Percentiles rank a stretch among this genome's conserved stretches.
Evolutionary conservation across 2,113 vertebrate species (phyloP).

Genomic region (Macquaria ambigua): DNA sequence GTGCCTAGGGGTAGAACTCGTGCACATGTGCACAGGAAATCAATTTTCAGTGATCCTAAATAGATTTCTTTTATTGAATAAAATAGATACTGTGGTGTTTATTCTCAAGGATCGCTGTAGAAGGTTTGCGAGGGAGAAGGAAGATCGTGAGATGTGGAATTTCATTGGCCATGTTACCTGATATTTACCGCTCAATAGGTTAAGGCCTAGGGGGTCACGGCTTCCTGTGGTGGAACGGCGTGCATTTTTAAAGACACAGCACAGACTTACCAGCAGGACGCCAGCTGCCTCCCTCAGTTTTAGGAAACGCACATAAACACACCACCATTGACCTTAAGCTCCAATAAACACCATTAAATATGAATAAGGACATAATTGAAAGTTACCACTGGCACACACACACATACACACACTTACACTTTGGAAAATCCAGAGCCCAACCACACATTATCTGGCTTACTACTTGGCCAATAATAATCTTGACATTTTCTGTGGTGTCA

Average conservation of each 20-base stretch:
- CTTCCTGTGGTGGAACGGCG: constrained; percentile 72
- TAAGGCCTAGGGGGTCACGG: constrained; percentile 76
- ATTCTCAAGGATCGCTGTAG: constrained; percentile 13
- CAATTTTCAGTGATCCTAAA: constrained; percentile 16
- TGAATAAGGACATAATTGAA: constrained; percentile 88
- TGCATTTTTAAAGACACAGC: constrained; percentile 85
- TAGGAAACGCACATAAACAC: constrained; percentile 80
- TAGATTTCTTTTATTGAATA: constrained; percentile 44
- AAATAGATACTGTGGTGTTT: constrained; percentile 12
- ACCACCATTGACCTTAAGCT: constrained; percentile 83
- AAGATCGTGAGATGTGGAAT: constrained; percentile 41
- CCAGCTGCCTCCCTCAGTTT: constrained; percentile 69
- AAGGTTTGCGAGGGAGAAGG: constrained; percentile 43
- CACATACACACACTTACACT: constrained; percentile 1
- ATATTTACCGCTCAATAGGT: constrained; percentile 87
- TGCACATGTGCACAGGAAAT: constrained; percentile 21
- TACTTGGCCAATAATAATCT: constrained; percentile 63
- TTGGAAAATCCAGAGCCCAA: constrained; percentile 46
- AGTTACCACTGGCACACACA: constrained; percentile 76
- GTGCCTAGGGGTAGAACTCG: not conserved
- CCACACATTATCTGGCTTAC: constrained; percentile 47
- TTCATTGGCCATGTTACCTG: constrained; percentile 78
- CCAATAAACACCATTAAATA: constrained; percentile 89
- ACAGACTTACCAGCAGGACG: constrained; percentile 80
- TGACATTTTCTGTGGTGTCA: constrained; percentile 75